Percentiles rank a stretch among this genome's conserved stretches.
These are phyloP conservation scores for Cygnus buccinator DNA, from an alignment of 2,113 vertebrate genomes.

Conservation along the genomic window DNA sequence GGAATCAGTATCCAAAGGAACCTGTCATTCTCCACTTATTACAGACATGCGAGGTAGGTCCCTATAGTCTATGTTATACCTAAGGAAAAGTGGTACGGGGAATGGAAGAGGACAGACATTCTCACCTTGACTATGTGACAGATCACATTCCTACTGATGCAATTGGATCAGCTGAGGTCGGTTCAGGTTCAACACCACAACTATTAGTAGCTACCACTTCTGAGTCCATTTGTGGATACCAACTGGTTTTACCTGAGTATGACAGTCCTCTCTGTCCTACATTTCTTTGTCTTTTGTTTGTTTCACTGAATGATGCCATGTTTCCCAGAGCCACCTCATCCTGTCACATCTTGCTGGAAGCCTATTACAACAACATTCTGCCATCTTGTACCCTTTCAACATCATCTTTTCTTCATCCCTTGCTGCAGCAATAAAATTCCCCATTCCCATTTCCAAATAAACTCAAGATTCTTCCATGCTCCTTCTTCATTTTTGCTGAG, in stretches of 20 bases:
- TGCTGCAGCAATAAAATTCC: background rate
- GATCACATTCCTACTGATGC: background rate
- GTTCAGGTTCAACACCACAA: background rate
- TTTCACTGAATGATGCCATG: background rate
- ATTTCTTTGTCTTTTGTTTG: background rate
- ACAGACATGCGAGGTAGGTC: background rate
- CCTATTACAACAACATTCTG: background rate
- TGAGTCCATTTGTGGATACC: background rate
- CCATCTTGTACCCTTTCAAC: background rate
- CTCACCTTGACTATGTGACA: background rate
- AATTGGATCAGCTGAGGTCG: accelerated
- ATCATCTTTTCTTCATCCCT: background rate
- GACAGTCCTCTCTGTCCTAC: background rate
- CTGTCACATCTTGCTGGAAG: background rate
- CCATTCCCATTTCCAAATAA: background rate
- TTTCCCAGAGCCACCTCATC: background rate
- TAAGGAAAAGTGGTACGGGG: background rate
- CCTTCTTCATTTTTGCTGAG: background rate
- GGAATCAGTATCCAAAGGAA: background rate
- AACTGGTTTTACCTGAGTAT: background rate
- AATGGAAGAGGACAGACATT: background rate
- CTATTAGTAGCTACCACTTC: background rate
- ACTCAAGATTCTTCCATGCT: background rate
- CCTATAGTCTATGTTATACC: background rate
- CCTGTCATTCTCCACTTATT: background rate